Evolutionary conservation across 2,113 vertebrate genomes (phyloP).

Genomic region (Tinamus guttatus): DNA sequence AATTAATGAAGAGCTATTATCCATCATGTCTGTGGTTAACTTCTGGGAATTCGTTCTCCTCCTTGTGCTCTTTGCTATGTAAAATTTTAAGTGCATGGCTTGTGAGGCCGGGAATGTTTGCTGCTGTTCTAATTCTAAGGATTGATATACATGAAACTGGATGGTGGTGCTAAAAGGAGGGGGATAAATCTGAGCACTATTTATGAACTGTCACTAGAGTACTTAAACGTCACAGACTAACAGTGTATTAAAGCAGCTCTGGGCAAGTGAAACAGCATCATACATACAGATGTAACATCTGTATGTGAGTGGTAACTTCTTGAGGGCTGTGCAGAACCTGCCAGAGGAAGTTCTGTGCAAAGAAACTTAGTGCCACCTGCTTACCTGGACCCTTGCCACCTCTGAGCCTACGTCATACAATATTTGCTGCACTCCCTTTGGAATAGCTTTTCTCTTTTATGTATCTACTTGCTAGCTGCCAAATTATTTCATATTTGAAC

Average conservation of each 20-base stretch:
- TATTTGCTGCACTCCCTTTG: neutral
- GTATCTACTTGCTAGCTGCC: neutral
- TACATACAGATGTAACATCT: constrained; percentile 39
- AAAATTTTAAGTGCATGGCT: neutral
- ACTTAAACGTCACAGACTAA: no score
- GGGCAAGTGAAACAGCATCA: neutral
- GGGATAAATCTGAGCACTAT: neutral
- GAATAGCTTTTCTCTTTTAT: neutral
- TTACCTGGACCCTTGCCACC: constrained; percentile 50
- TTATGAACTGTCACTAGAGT: neutral
- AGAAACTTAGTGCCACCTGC: constrained; percentile 30
- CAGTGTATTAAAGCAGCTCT: neutral
- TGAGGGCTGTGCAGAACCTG: neutral
- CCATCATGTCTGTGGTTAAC: neutral
- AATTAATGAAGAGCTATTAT: neutral
- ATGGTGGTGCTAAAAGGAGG: neutral
- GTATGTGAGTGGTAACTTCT: neutral
- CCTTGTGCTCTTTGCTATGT: neutral
- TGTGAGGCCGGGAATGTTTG: neutral
- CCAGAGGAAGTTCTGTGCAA: constrained; percentile 3
- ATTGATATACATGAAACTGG: neutral
- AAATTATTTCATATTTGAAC: neutral
- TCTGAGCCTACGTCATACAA: neutral
- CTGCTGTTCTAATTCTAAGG: neutral
- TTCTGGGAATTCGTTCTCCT: neutral